A percentile compares a stretch with the other conserved stretches of the same genome.
These are phyloP conservation scores for Ceratina japonica DNA, from an alignment of 1,140 invertebrate species.

Conservation along the genomic window DNA sequence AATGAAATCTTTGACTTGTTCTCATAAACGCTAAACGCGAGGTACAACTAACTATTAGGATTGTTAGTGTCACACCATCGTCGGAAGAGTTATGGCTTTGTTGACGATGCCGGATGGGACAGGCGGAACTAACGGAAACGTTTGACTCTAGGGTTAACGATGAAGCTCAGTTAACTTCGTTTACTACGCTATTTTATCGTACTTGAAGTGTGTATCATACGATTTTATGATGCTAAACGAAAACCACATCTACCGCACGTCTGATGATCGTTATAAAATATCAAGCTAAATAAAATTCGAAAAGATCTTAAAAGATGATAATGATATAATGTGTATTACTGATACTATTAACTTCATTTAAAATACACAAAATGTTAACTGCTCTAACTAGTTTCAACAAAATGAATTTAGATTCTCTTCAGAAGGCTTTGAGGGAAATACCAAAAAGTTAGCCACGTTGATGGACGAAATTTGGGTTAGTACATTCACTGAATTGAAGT, in stretches of 20 bases:
- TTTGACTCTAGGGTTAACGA: constrained; percentile 17
- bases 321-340: too few relatives aligned
- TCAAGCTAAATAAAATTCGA: neutral
- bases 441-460: neutral
- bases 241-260: neutral
- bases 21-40: constrained; percentile 55
- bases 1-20: constrained; percentile 38
- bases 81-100: constrained; percentile 57
- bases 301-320: neutral
- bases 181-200: constrained; percentile 49
- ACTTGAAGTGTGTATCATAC: constrained; percentile 28
- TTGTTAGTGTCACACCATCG: constrained; percentile 54
- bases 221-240: neutral
- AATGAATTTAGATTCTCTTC: neutral
- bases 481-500: neutral
- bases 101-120: constrained; percentile 50
- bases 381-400: neutral
- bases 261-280: too few relatives aligned
- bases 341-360: too few relatives aligned
- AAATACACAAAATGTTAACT: too few relatives aligned
- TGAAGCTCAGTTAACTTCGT: constrained; percentile 27
- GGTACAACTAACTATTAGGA: constrained; percentile 24
- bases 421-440: neutral
- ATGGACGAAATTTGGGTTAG: neutral
- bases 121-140: constrained; percentile 33